Base-by-base conservation (phyloP, 2,113 vertebrate species). In the Pachycephala philippinensis region DNA sequence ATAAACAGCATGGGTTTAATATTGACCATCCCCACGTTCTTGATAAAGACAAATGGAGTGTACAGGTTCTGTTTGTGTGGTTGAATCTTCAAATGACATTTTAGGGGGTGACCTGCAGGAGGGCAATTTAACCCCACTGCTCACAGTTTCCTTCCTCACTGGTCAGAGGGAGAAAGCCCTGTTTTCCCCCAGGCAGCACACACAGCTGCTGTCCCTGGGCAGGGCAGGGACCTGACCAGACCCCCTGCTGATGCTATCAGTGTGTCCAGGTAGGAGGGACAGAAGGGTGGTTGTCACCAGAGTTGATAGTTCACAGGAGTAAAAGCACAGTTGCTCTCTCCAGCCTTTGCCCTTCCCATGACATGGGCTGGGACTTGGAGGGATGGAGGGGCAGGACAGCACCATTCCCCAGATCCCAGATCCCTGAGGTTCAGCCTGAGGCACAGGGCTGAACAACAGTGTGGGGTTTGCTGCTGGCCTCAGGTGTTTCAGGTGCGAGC, bases 191-290 rank as follows among this genome's bases (percentile, higher is more conserved):
- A 50, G 52, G 30, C 72, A 66, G 39, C 2, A 4, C 50, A 33
- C 10, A 14, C 0, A 2, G 52, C 23, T 87, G 64, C 60, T 77
- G 47, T 28, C 31, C 39, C 56, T 0, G 1, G 40, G 69, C 60
- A 82, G 50, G 57, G 15, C 68, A 49, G 52, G 50, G 65, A 35
- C 47, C 21, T 15, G 39, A 49, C 8, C 44, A 35, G 84, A 52
- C 19, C 8, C n/a, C 42, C 37, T 2, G 2, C 44, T 70, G 33
- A 16, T 0, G 0, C 26, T 22, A 19, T 47, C 44, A 11, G 49
- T 19, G 27, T 49, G 53, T 53, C 56, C 53, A 84, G 59, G 11
- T 4, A 11, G 5, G 64, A 56, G 31, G 22, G 31, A 26, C 10
- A 8, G 53, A 59, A 44, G 21, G 9, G 45, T 44, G 20, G 7